phyloP scores from a whole-genome alignment of 2,113 vertebrate genomes.

The Pyrgilauda ruficollis region DNA sequence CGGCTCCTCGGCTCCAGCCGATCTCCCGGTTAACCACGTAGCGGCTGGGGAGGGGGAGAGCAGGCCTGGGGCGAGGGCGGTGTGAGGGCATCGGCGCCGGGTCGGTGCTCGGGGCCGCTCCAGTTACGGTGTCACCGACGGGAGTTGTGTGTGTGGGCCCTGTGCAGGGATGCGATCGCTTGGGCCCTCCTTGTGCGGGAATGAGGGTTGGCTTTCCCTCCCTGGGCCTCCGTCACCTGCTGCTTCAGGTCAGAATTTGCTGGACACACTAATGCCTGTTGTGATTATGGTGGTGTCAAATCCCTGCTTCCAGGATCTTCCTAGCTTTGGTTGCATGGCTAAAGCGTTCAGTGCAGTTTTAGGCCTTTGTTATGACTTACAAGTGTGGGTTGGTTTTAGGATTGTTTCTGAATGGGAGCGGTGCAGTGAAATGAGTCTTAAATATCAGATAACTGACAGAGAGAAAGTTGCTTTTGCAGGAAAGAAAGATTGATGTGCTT shows the following conservation, averaged over 20 bases:
- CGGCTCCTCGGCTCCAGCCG: not conserved
- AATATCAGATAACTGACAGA: not conserved
- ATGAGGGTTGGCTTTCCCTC: not conserved
- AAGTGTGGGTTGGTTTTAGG: not conserved
- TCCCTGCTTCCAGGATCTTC: not conserved
- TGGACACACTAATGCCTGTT: not conserved
- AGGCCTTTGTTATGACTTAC: not conserved
- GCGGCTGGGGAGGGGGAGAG: not conserved
- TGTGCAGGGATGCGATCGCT: not conserved
- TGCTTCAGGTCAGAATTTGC: not conserved
- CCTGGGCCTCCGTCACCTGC: constrained; percentile 5
- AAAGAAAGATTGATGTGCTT: not conserved
- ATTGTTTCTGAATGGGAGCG: not conserved
- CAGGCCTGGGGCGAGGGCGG: not conserved
- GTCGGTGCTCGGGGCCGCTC: not conserved
- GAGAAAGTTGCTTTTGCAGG: not conserved
- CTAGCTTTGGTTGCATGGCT: not conserved
- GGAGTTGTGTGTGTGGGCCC: not conserved
- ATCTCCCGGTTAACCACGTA: too few species aligned
- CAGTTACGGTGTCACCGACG: not conserved
- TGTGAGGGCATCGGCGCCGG: not conserved
- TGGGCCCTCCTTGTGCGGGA: not conserved
- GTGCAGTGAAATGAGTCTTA: not conserved
- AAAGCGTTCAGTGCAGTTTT: not conserved
- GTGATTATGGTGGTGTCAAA: not conserved